Percentiles rank a stretch among this genome's conserved stretches.
phyloP scores from a whole-genome alignment of 1,140 invertebrate species.

The Apis dorsata region DNA sequence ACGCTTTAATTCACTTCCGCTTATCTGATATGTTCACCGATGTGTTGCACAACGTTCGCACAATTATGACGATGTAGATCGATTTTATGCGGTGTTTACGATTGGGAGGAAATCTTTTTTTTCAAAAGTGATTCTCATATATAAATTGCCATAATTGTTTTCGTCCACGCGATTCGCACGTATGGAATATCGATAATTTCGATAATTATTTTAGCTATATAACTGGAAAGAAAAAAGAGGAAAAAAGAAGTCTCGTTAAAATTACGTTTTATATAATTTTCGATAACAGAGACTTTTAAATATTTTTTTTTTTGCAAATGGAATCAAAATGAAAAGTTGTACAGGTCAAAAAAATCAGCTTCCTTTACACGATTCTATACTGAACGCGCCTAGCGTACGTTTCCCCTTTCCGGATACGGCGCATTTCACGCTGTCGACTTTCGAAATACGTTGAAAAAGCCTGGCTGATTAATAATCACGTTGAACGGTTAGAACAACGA shows the following conservation, averaged over 20 bases:
- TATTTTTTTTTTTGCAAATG: not conserved
- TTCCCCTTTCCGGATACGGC: conserved; percentile 59
- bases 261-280: too few species aligned
- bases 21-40: conserved; percentile 58
- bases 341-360: not conserved
- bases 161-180: not conserved
- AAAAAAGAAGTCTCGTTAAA: too few species aligned
- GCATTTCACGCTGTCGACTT: conserved; percentile 61
- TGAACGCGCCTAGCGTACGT: not conserved
- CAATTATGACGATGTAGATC: conserved; percentile 57
- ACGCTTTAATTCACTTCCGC: conserved; percentile 49
- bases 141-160: not conserved
- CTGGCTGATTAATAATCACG: conserved; percentile 69
- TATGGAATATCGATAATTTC: not conserved
- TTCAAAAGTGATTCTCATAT: not conserved
- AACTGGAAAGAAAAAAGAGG: too few species aligned
- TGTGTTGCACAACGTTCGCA: conserved; percentile 29
- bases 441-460: conserved; percentile 57
- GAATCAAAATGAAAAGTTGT: not conserved
- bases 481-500: conserved; percentile 49
- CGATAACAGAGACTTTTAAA: too few species aligned
- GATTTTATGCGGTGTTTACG: conserved; percentile 32
- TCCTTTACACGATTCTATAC: not conserved
- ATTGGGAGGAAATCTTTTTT: conserved; percentile 33
- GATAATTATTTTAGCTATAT: too few species aligned